A percentile compares a stretch with the other conserved stretches of the same genome.
These are phyloP conservation scores for Pogonognathellus flavescens DNA, from an alignment of 1,140 invertebrate species.

Conservation along the genomic window DNA sequence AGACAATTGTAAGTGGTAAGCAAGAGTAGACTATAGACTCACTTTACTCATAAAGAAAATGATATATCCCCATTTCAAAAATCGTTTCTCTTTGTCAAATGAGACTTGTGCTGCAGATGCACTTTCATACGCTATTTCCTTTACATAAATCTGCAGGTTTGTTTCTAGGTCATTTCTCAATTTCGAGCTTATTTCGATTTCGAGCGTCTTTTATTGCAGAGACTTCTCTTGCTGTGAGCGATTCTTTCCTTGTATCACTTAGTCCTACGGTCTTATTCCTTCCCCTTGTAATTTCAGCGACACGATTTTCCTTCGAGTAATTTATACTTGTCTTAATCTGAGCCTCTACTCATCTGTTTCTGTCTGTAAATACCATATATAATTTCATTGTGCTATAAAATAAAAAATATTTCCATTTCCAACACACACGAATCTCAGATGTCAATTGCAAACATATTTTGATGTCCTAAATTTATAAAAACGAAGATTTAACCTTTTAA, in stretches of 20 bases:
- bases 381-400: neutral
- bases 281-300: neutral
- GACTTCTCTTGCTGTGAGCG: slow-evolving; percentile 12
- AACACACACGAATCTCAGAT: neutral
- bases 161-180: slow-evolving; percentile 29
- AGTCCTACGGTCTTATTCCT: neutral
- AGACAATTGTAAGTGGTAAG: neutral
- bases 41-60: neutral
- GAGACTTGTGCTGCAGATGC: slow-evolving; percentile 20
- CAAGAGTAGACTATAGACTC: neutral
- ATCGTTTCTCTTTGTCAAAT: slow-evolving; percentile 23
- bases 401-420: too few species aligned
- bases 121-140: slow-evolving; percentile 37
- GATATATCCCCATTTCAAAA: neutral
- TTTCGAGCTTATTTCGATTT: slow-evolving; percentile 30
- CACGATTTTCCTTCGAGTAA: slow-evolving; percentile 22
- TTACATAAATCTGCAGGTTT: slow-evolving; percentile 24
- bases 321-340: neutral
- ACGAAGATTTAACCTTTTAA: too few species aligned
- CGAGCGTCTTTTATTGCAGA: slow-evolving; percentile 4
- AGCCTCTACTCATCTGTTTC: neutral
- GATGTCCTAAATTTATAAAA: too few species aligned
- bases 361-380: neutral
- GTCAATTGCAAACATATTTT: too few species aligned
- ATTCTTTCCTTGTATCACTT: neutral